A percentile compares a stretch with the other conserved stretches of the same genome.
phyloP scores from a whole-genome alignment of 1,140 invertebrate species.

The Myzus persicae region DNA sequence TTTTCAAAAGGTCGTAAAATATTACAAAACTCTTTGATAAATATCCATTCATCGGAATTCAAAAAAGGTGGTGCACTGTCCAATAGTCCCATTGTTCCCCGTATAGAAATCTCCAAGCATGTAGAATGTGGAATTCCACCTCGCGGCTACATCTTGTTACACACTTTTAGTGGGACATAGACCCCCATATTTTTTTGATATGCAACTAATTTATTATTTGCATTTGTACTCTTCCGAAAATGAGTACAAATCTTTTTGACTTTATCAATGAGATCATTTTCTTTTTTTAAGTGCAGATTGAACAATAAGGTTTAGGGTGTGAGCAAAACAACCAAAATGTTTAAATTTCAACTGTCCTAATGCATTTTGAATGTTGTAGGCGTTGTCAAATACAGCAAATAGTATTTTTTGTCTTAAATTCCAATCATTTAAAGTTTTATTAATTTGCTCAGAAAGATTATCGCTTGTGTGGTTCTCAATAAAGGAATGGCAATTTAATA shows the following conservation, averaged over 20 bases:
- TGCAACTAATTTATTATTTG: constrained; percentile 3
- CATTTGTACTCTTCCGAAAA: background rate
- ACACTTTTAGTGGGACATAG: background rate
- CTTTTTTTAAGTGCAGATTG: constrained; percentile 23
- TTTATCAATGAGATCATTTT: constrained; percentile 23
- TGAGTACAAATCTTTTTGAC: background rate
- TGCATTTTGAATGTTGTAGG: constrained; percentile 59
- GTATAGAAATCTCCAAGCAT: constrained; percentile 36
- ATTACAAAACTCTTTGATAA: background rate
- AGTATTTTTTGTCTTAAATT: constrained; percentile 49
- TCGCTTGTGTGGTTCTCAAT: background rate
- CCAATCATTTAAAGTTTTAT: constrained; percentile 56
- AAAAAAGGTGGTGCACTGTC: background rate
- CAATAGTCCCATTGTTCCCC: background rate
- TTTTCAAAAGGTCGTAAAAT: constrained; percentile 28
- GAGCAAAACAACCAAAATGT: constrained; percentile 57
- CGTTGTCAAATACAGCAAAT: constrained; percentile 61
- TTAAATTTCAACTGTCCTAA: constrained; percentile 50
- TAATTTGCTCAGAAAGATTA: constrained; percentile 24
- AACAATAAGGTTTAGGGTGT: constrained; percentile 57
- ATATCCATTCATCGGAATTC: constrained; percentile 25
- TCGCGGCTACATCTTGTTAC: constrained; percentile 18
- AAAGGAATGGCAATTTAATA: background rate
- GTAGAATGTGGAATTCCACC: constrained; percentile 38
- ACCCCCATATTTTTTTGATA: constrained; percentile 21